Percentiles rank a stretch among this genome's conserved stretches.
Evolutionary conservation across 2,113 vertebrate species (phyloP).

Genomic region (Calypte anna): DNA sequence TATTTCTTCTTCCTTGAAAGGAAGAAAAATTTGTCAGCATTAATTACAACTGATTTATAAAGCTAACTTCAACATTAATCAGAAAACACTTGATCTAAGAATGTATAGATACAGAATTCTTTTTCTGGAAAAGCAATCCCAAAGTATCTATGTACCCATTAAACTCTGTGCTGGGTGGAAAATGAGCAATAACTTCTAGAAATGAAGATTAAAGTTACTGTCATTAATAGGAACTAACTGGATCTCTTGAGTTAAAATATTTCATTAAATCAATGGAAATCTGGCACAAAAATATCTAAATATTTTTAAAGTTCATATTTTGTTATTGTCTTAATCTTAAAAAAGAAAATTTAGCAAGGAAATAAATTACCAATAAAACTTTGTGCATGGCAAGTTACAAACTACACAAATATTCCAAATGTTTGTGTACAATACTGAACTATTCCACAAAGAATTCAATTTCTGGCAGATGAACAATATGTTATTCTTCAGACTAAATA

Average conservation of each 20-base stretch:
- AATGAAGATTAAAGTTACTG: background rate
- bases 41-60: background rate
- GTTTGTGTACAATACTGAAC: background rate
- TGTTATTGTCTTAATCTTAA: background rate
- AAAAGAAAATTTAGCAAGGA: background rate
- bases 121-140: background rate
- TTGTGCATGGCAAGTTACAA: background rate
- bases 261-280: background rate
- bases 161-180: background rate
- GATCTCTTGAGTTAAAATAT: background rate
- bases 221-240: background rate
- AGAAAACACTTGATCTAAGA: background rate
- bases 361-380: background rate
- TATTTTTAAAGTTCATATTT: background rate
- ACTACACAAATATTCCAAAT: background rate
- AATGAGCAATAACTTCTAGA: background rate
- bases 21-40: background rate
- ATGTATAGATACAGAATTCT: background rate
- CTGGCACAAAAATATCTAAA: background rate
- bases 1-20: background rate
- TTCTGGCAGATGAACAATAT: background rate
- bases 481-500: background rate
- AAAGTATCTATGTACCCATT: background rate
- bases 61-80: background rate
- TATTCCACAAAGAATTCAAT: background rate